Conservation (phyloP, 1,140 invertebrate species). For the Fopius arisanus region DNA sequence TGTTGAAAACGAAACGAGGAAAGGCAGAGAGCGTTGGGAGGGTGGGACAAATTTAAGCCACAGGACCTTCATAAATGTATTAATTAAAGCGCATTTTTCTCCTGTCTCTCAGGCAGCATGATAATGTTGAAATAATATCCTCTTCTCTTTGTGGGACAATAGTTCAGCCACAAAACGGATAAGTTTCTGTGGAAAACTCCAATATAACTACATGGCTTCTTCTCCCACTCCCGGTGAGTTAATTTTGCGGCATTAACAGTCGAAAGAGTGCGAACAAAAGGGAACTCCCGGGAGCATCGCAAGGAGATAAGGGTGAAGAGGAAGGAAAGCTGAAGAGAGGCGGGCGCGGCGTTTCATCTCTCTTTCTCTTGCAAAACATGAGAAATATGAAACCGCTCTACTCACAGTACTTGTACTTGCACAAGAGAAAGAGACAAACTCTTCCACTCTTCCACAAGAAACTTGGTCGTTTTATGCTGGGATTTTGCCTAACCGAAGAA, state of each 20-base stretch:
- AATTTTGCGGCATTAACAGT: conserved; percentile 64
- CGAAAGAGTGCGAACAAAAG: conserved; percentile 65
- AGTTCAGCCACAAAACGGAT: conserved; percentile 11
- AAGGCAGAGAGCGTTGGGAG: conserved; percentile 19
- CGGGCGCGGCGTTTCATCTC: conserved; percentile 15
- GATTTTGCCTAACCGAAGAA: not conserved
- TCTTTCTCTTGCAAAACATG: conserved; percentile 36
- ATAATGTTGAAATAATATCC: conserved; percentile 63
- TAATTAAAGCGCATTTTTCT: conserved; percentile 50
- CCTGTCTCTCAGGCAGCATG: conserved; percentile 33
- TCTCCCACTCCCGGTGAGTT: conserved; percentile 46
- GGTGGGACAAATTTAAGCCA: conserved; percentile 6
- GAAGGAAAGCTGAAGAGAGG: conserved; percentile 38
- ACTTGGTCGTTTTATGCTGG: not conserved
- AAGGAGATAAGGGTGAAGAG: conserved; percentile 55
- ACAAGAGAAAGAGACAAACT: not conserved
- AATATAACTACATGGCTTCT: not conserved
- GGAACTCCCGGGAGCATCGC: conserved; percentile 49
- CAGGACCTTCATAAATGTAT: conserved; percentile 55
- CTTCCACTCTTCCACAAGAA: not conserved
- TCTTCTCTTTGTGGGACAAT: conserved; percentile 44
- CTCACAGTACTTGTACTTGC: conserved; percentile 23
- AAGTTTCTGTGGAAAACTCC: conserved; percentile 1
- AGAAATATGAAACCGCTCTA: conserved; percentile 60
- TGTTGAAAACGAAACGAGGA: conserved; percentile 3